These are phyloP conservation scores for Eptesicus fuscus DNA, from an alignment of 2,113 vertebrate species.

Conservation along the genomic window DNA sequence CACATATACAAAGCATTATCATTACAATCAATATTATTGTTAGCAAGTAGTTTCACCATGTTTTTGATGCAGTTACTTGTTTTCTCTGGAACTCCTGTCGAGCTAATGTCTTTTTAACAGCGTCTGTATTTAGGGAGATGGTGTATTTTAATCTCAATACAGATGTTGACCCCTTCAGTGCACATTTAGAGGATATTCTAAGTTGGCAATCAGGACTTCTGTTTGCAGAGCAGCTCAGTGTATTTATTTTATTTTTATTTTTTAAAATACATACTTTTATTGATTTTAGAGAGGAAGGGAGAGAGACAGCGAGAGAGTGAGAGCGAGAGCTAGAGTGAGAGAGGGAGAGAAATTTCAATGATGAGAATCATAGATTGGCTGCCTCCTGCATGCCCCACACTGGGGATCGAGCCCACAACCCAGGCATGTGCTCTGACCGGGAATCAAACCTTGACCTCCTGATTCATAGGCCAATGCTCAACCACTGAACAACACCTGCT, in stretches of 20 bases:
- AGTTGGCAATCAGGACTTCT: background rate
- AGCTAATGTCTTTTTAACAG: background rate
- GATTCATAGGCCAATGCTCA: too few relatives aligned
- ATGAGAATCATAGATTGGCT: too few relatives aligned
- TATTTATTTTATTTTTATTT: background rate
- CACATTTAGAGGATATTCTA: background rate
- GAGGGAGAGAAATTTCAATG: too few relatives aligned
- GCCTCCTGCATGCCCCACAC: too few relatives aligned
- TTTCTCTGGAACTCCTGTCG: background rate
- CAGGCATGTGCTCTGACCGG: too few relatives aligned
- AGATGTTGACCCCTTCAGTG: background rate
- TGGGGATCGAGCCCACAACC: too few relatives aligned
- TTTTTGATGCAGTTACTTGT: background rate
- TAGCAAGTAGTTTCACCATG: background rate
- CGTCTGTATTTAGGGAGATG: background rate
- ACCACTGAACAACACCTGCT: too few relatives aligned
- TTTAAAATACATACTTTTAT: too few relatives aligned
- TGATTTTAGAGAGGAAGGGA: too few relatives aligned
- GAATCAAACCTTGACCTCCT: too few relatives aligned
- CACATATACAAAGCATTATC: background rate
- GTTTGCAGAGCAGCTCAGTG: background rate
- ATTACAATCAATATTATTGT: background rate
- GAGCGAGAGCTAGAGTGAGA: too few relatives aligned
- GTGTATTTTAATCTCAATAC: background rate
- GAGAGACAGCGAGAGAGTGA: too few relatives aligned